phyloP scores from a whole-genome alignment of 2,888 invertebrate genomes.

The Phyto melanocephala region DNA sequence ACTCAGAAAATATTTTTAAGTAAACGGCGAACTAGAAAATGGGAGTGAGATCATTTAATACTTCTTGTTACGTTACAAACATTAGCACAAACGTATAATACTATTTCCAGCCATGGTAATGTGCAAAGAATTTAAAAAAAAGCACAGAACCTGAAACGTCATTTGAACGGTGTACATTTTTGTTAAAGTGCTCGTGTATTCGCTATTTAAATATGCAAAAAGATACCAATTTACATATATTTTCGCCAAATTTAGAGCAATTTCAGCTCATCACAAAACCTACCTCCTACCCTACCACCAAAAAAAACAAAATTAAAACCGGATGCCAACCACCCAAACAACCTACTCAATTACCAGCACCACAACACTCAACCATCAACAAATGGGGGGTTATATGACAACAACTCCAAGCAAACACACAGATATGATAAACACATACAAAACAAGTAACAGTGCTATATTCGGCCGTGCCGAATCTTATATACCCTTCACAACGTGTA shows the following conservation, averaged over 20 bases:
- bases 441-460: not conserved
- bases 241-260: slow-evolving; percentile 78
- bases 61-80: no score
- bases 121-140: slow-evolving; percentile 72
- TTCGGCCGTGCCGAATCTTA: no score
- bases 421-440: not conserved
- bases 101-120: no score
- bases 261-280: slow-evolving; percentile 74
- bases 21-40: no score
- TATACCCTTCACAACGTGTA: no score
- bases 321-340: not conserved
- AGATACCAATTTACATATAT: slow-evolving; percentile 79
- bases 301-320: not conserved
- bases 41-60: no score
- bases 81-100: no score
- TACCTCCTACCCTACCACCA: not conserved
- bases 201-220: slow-evolving; percentile 79
- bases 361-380: not conserved
- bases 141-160: not conserved
- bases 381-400: not conserved
- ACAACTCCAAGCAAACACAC: slow-evolving; percentile 25
- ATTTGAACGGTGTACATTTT: slow-evolving; percentile 64
- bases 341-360: no score
- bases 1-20: no score
- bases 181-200: slow-evolving; percentile 78